Evolutionary conservation across 1,140 invertebrate species (phyloP).

Genomic region (Ceratina japonica): DNA sequence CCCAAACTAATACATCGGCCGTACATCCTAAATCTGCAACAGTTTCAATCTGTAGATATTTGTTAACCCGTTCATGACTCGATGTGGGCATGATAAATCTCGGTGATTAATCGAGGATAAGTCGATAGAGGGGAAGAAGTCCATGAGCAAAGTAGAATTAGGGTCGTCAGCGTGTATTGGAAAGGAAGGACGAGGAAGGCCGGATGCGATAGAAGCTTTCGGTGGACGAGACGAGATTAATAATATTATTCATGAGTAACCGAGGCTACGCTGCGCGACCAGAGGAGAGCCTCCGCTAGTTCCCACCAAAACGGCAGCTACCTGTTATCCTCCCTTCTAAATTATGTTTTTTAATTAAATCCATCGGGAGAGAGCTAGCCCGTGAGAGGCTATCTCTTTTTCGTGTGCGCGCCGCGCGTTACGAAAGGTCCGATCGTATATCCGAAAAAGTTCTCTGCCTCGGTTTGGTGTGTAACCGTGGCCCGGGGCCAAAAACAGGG

Average conservation of each 20-base stretch:
- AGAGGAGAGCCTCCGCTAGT: conserved; percentile 68
- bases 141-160: too few species aligned
- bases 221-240: conserved; percentile 74
- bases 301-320: conserved; percentile 76
- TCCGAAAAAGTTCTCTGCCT: conserved; percentile 62
- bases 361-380: conserved; percentile 68
- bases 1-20: too few species aligned
- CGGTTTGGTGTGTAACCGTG: conserved; percentile 51
- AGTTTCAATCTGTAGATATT: too few species aligned
- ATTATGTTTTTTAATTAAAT: conserved; percentile 81
- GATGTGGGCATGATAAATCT: too few species aligned
- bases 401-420: conserved; percentile 52
- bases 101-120: too few species aligned
- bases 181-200: not conserved
- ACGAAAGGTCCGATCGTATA: conserved; percentile 63
- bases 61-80: too few species aligned
- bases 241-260: conserved; percentile 80
- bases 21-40: too few species aligned
- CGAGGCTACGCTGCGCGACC: conserved; percentile 63
- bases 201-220: conserved; percentile 54
- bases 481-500: conserved; percentile 78
- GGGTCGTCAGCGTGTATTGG: too few species aligned
- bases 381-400: conserved; percentile 35
- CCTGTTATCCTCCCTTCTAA: conserved; percentile 78
- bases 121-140: too few species aligned